Base-by-base conservation (phyloP, 2,797 vertebrate genomes). In the Sphaeramia orbicularis region DNA sequence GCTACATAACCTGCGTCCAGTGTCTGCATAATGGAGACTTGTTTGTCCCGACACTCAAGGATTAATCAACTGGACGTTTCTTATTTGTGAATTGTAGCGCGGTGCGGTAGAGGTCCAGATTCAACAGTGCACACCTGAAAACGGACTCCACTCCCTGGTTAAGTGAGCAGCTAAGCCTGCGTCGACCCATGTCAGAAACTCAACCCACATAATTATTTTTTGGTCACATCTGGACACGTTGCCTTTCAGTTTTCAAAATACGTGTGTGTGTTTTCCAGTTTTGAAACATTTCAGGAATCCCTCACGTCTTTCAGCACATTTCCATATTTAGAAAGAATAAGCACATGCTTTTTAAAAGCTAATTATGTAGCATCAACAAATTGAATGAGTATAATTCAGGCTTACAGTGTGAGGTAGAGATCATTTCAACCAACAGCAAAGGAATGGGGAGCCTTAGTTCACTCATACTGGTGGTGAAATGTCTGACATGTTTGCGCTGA, bases 401-500 rank as follows among this genome's bases (percentile, higher is more conserved):
- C 74, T 77, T 52, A 65, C 63, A 80, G 71, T 38, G 48, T 6
- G 42, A 53, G 59, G 50, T 6, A 15, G 67, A 63, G 78, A 81
- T 74, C 52, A 10, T 55, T 77, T 80, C 61, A 68, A 68, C 64
- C 65, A 62, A 58, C 81, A 53, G 84, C 83, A 49, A 19, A 76
- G 83, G 84, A 80, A 55, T 67, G 74, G 73, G 58, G 63, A 70
- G 86, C 71, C 54, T 63, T 8, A 16, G 56, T 70, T 70, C 76
- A 44, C 59, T 84, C 82, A 78, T 79, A 74, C 76, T 54, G 79
- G 90, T 90, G 89, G 54, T 90, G 91, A 92, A 94, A 93, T 86
- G 78, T 87, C 82, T 89, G 92, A 91, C 90, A 92, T 91, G 91
- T 89, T 92, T 90, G 87, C 52, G 37, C 80, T 90, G 84, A 90